Conservation (phyloP, 2,113 vertebrate genomes). For the Bufo gargarizans region DNA sequence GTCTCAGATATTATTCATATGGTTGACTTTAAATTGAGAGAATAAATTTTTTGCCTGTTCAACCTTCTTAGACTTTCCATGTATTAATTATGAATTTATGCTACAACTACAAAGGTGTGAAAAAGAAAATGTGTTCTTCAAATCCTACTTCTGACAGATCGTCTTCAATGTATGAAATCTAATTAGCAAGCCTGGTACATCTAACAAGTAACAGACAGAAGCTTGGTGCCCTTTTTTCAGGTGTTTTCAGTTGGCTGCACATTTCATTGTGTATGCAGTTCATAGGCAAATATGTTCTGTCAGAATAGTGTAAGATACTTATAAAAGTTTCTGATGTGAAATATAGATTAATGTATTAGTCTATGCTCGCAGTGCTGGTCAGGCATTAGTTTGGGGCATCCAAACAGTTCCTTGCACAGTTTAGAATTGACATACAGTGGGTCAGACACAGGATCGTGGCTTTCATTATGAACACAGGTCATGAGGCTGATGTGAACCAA, state of each 20-base stretch:
- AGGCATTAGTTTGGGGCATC: too few species aligned
- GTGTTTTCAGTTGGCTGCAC: background rate
- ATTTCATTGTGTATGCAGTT: background rate
- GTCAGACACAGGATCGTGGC: too few species aligned
- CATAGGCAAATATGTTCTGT: background rate
- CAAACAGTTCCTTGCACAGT: too few species aligned
- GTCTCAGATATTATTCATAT: background rate
- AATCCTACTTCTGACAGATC: conserved; percentile 21
- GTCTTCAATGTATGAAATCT: conserved; percentile 29
- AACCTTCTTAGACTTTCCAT: conserved; percentile 32
- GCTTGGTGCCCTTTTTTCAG: background rate
- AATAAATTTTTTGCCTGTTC: background rate
- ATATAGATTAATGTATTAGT: too few species aligned
- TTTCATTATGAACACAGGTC: too few species aligned
- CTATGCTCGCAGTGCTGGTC: too few species aligned
- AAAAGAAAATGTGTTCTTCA: conserved; percentile 14
- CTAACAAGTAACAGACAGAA: background rate
- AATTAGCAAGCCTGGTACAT: conserved; percentile 15
- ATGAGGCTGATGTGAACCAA: too few species aligned
- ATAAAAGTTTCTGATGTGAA: too few species aligned
- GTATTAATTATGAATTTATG: conserved; percentile 51
- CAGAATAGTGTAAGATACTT: background rate
- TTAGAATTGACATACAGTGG: too few species aligned
- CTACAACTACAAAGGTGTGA: conserved; percentile 7
- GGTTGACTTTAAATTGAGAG: conserved; percentile 22